These are phyloP conservation scores for Thumatha senex DNA, from an alignment of 2,888 invertebrate species.

Conservation along the genomic window DNA sequence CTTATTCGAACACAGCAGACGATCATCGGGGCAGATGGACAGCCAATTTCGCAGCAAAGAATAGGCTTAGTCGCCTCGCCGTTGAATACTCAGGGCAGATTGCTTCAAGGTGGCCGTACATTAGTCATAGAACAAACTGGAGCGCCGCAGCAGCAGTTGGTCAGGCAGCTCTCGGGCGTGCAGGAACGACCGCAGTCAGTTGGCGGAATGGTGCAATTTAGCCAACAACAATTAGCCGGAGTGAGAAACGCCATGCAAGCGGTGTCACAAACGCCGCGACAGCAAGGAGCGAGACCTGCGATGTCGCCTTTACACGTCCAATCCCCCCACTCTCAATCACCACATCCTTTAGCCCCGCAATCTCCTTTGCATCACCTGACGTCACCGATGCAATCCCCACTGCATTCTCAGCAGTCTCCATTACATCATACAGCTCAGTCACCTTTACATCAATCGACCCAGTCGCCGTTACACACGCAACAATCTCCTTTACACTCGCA, in stretches of 20 bases:
- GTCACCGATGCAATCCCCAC: conserved; percentile 69
- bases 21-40: conserved; percentile 62
- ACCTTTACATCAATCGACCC: conserved; percentile 64
- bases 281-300: conserved; percentile 61
- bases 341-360: conserved; percentile 56
- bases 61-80: conserved; percentile 72
- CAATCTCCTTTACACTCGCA: conserved; percentile 70
- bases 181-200: conserved; percentile 61
- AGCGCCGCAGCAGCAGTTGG: conserved; percentile 63
- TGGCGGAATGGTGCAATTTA: conserved; percentile 66
- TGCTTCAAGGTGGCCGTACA: conserved; percentile 67
- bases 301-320: conserved; percentile 73
- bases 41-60: conserved; percentile 62
- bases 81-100: conserved; percentile 58
- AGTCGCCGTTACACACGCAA: conserved; percentile 69
- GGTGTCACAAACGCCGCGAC: conserved; percentile 49
- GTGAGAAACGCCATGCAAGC: conserved; percentile 33
- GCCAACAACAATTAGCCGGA: conserved; percentile 55
- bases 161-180: conserved; percentile 59
- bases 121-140: conserved; percentile 73
- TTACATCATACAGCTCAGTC: conserved; percentile 67
- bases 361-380: conserved; percentile 60
- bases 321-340: conserved; percentile 68
- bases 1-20: conserved; percentile 70
- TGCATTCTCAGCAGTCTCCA: conserved; percentile 71